A percentile compares a stretch with the other conserved stretches of the same genome.
Conservation (phyloP, 2,113 vertebrate genomes). For the Copsychus sechellarum region DNA sequence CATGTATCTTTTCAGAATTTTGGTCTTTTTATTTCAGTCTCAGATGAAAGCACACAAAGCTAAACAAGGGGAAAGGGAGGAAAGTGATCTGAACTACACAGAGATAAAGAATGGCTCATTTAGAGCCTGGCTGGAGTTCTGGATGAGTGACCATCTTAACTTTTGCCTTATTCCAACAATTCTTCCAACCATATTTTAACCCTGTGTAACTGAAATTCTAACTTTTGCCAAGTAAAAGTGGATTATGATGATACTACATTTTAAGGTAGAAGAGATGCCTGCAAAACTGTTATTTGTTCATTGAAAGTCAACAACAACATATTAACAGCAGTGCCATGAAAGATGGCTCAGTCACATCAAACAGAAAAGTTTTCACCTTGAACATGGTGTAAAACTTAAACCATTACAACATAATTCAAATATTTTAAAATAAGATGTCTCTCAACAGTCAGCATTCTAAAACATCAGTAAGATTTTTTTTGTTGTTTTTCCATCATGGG, state of each 20-base stretch:
- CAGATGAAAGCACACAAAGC: constrained; percentile 18
- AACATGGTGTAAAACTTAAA: background rate
- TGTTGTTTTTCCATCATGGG: background rate
- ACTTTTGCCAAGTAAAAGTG: background rate
- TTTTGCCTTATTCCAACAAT: background rate
- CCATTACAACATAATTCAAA: background rate
- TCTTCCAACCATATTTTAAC: background rate
- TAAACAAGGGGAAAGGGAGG: constrained; percentile 1
- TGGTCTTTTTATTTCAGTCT: constrained; percentile 33
- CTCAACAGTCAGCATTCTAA: background rate
- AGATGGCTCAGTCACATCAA: background rate
- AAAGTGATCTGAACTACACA: constrained; percentile 9
- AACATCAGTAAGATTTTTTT: background rate
- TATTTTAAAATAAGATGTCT: background rate
- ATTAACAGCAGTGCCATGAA: background rate
- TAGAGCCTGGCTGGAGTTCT: constrained; percentile 24
- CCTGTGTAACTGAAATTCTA: background rate
- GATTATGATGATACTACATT: background rate
- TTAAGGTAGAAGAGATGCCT: background rate
- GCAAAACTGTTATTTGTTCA: background rate
- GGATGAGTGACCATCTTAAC: background rate
- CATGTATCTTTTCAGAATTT: constrained; percentile 13
- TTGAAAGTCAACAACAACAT: background rate
- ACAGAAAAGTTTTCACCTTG: background rate
- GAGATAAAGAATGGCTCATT: constrained; percentile 29